Conservation (phyloP, 2,888 invertebrate species). For the Pseudoips prasinana region DNA sequence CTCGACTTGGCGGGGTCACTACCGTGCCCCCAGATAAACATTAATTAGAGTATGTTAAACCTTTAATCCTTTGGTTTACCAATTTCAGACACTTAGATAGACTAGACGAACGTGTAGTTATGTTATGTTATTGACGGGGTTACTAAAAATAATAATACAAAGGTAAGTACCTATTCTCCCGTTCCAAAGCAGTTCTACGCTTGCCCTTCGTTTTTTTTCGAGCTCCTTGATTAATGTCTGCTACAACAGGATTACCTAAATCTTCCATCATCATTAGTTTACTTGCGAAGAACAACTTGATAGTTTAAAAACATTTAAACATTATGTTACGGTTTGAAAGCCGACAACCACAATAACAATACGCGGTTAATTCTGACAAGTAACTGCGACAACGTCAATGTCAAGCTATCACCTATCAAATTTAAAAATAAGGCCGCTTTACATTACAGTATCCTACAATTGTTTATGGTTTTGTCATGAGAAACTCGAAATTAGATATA, state of each 20-base stretch:
- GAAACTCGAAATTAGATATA: constrained; percentile 5
- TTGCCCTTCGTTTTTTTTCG: constrained; percentile 1
- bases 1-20: constrained; percentile 1
- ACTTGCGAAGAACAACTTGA: constrained; percentile 2
- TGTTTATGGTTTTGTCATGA: constrained; percentile 3
- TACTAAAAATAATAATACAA: constrained; percentile 2
- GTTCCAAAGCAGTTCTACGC: constrained; percentile 4
- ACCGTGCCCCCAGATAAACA: constrained; percentile 1
- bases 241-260: constrained; percentile 1
- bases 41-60: constrained; percentile 2
- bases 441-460: constrained; percentile 2
- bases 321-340: constrained; percentile 2
- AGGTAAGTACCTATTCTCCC: constrained; percentile 3
- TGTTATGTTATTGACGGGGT: constrained; percentile 1
- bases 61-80: constrained; percentile 4
- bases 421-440: constrained; percentile 4
- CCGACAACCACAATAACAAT: constrained; percentile 3
- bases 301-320: constrained; percentile 4
- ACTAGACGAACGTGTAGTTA: constrained; percentile 1
- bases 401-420: constrained; percentile 4
- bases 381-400: constrained; percentile 4
- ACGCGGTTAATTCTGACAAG: constrained; percentile 3
- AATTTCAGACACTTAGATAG: constrained; percentile 2
- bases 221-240: constrained; percentile 1
- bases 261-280: constrained; percentile 2